Conservation (phyloP, 2,888 invertebrate species). For the Hanleya hanleyi region DNA sequence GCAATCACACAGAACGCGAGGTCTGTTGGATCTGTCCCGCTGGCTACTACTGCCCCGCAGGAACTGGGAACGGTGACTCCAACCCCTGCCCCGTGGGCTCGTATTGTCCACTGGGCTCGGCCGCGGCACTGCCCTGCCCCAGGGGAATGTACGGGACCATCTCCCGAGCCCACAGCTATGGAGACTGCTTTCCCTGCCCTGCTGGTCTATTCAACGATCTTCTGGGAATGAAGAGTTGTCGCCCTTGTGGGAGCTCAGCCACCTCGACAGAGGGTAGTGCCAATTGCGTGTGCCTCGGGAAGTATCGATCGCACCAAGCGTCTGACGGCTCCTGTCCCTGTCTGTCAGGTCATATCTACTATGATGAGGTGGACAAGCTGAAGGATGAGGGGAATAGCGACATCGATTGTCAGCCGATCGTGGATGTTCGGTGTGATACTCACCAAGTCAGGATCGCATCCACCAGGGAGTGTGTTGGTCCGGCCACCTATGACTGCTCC, state of each 20-base stretch:
- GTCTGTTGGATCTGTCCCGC: conserved; percentile 63
- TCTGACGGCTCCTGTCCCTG: conserved; percentile 64
- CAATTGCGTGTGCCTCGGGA: conserved; percentile 60
- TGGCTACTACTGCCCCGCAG: conserved; percentile 69
- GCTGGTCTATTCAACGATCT: conserved; percentile 55
- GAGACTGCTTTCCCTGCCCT: conserved; percentile 58
- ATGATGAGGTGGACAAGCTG: conserved; percentile 53
- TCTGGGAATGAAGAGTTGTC: conserved; percentile 53
- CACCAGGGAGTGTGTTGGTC: conserved; percentile 49
- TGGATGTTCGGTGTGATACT: conserved; percentile 50
- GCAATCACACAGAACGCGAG: conserved; percentile 59
- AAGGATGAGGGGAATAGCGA: conserved; percentile 43
- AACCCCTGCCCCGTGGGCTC: conserved; percentile 59
- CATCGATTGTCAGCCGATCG: conserved; percentile 64
- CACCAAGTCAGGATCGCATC: conserved; percentile 49
- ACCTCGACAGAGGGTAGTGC: conserved; percentile 43
- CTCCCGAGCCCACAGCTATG: conserved; percentile 37
- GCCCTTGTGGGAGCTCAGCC: conserved; percentile 64
- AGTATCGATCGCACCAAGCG: conserved; percentile 60
- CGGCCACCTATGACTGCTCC: conserved; percentile 50
- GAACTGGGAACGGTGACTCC: conserved; percentile 55
- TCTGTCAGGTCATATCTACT: conserved; percentile 61
- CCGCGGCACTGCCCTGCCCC: conserved; percentile 54
- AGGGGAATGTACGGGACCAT: conserved; percentile 56
- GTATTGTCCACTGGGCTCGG: conserved; percentile 61